Evolutionary conservation across 2,113 vertebrate species (phyloP).

Genomic region (Myotis brandtii): DNA sequence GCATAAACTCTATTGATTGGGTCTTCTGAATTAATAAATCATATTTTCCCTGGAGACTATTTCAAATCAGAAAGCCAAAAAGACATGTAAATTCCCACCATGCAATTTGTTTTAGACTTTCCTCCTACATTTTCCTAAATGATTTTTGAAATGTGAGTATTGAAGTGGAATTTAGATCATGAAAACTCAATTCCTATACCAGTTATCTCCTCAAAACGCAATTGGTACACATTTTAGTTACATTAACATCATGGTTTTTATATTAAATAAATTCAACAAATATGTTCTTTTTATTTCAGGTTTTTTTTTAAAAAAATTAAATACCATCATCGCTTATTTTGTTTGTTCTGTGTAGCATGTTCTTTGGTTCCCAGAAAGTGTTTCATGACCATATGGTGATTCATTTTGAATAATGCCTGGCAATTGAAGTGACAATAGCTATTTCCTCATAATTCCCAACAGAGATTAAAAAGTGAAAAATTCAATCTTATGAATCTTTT

Average conservation of each 20-base stretch:
- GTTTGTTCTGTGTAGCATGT: not conserved
- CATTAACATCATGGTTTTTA: not conserved
- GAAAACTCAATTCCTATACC: not conserved
- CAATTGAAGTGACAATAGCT: conserved; percentile 34
- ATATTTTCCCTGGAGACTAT: not conserved
- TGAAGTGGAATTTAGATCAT: not conserved
- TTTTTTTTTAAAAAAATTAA: not conserved
- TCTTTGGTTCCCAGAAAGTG: conserved; percentile 23
- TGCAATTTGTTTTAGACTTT: not conserved
- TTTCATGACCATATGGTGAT: conserved; percentile 27
- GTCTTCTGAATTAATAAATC: conserved; percentile 36
- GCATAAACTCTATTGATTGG: conserved; percentile 43
- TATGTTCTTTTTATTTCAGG: not conserved
- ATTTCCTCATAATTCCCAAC: conserved; percentile 22
- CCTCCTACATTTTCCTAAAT: not conserved
- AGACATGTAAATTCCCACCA: not conserved
- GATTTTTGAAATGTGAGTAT: not conserved
- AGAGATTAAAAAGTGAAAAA: conserved; percentile 42
- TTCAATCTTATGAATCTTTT: not conserved
- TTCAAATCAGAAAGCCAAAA: conserved; percentile 17
- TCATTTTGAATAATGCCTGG: conserved; percentile 50
- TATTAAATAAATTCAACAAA: conserved; percentile 24
- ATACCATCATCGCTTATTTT: not conserved
- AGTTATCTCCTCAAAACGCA: not conserved
- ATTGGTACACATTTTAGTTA: not conserved